phyloP scores from a whole-genome alignment of 2,888 invertebrate species.

The Drosophila colorata region DNA sequence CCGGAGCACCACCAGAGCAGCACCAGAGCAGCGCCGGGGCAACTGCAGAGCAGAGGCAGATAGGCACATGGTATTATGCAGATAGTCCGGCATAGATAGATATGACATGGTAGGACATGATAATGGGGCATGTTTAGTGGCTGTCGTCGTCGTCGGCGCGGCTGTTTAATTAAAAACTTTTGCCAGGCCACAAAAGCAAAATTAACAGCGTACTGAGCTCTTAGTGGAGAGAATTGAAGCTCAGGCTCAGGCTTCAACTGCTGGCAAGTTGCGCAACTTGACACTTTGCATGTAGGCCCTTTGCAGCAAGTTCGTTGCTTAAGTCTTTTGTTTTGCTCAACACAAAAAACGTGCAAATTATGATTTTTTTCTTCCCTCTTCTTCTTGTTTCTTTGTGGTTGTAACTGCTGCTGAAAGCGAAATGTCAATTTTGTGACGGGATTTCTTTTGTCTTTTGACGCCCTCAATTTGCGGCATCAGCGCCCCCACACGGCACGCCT shows the following conservation, averaged over 20 bases:
- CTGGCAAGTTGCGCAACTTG: constrained; percentile 80
- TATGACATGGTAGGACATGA: constrained; percentile 73
- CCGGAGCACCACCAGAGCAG: constrained; percentile 9
- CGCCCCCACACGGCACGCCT: constrained; percentile 53
- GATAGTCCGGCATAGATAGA: constrained; percentile 72
- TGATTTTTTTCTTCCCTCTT: constrained; percentile 54
- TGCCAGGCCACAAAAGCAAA: constrained; percentile 41
- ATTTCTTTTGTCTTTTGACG: constrained; percentile 72
- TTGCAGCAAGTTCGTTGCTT: constrained; percentile 75
- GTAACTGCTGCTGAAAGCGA: constrained; percentile 67
- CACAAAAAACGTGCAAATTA: constrained; percentile 81
- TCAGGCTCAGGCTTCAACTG: constrained; percentile 31
- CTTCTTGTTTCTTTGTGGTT: constrained; percentile 13
- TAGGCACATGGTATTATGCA: constrained; percentile 72
- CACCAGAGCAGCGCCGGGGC: constrained; percentile 1
- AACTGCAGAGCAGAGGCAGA: constrained; percentile 36
- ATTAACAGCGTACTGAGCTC: constrained; percentile 34
- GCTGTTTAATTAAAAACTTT: constrained; percentile 68
- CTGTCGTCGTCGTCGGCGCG: constrained; percentile 54
- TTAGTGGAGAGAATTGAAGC: constrained; percentile 9
- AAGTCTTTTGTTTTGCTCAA: constrained; percentile 77
- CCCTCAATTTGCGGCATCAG: constrained; percentile 65
- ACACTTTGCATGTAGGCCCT: constrained; percentile 79
- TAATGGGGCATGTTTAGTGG: constrained; percentile 81
- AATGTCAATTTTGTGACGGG: constrained; percentile 78